A percentile compares a stretch with the other conserved stretches of the same genome.
Conservation (phyloP, 2,888 invertebrate species). For the Tethea ocularis region DNA sequence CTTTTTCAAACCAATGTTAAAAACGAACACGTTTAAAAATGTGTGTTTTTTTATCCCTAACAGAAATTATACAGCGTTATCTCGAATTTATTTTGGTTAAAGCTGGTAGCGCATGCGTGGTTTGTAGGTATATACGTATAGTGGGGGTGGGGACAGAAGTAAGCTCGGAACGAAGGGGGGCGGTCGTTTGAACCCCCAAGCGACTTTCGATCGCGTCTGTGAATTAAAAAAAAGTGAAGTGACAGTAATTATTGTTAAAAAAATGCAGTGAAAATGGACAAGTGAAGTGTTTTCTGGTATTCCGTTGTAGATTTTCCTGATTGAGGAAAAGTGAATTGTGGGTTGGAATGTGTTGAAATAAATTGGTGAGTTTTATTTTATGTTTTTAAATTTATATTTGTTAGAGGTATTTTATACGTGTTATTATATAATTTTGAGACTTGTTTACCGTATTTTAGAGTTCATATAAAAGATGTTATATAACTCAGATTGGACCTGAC, state of each 20-base stretch:
- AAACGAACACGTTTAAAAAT: background rate
- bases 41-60: background rate
- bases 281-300: conserved; percentile 21
- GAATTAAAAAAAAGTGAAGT: conserved; percentile 8
- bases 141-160: conserved; percentile 1
- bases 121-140: background rate
- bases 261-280: conserved; percentile 42
- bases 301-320: conserved; percentile 16
- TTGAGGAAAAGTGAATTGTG: conserved; percentile 8
- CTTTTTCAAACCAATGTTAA: background rate
- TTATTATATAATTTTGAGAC: background rate
- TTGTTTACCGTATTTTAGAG: background rate
- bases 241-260: conserved; percentile 12
- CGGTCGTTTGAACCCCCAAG: conserved; percentile 31
- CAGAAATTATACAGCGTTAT: background rate
- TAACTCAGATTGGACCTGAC: too few relatives aligned
- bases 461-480: too few relatives aligned
- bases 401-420: background rate
- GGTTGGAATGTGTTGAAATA: conserved; percentile 22
- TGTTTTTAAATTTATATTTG: background rate
- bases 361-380: conserved; percentile 12
- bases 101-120: background rate
- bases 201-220: conserved; percentile 28
- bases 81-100: background rate
- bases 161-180: conserved; percentile 20